A percentile compares a stretch with the other conserved stretches of the same genome.
Conservation (phyloP, 2,113 vertebrate genomes). For the Calypte anna region DNA sequence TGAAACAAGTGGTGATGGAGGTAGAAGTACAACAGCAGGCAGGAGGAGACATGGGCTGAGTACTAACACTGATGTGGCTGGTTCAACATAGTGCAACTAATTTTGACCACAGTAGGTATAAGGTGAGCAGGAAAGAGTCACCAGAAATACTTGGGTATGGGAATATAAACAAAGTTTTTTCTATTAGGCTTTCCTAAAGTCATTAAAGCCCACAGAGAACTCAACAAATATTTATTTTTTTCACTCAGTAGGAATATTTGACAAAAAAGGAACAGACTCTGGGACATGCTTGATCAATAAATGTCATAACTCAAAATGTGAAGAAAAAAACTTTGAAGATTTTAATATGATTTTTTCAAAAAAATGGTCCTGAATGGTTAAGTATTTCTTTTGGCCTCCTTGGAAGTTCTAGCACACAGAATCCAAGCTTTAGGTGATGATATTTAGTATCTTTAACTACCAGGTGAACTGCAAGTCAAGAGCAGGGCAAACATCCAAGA, state of each 20-base stretch:
- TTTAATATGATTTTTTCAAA: background rate
- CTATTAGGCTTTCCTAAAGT: background rate
- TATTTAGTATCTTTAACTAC: background rate
- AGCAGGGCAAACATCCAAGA: background rate
- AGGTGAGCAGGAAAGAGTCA: background rate
- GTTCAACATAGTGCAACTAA: background rate
- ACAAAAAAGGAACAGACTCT: background rate
- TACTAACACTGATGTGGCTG: fast-evolving
- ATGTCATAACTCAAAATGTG: background rate
- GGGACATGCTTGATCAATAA: background rate
- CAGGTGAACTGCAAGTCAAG: background rate
- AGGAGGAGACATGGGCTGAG: background rate
- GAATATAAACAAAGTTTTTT: background rate
- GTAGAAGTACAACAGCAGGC: background rate
- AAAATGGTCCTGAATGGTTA: background rate
- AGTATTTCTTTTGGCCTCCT: background rate
- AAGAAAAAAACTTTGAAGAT: fast-evolving
- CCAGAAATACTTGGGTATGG: background rate
- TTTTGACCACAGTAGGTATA: fast-evolving
- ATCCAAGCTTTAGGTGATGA: fast-evolving
- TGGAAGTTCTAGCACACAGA: background rate
- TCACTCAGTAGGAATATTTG: background rate
- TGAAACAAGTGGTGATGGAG: fast-evolving
- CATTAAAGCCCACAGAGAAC: background rate
- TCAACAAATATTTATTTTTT: background rate